phyloP scores from a whole-genome alignment of 2,888 invertebrate species.

The Phymatocera aterrima region DNA sequence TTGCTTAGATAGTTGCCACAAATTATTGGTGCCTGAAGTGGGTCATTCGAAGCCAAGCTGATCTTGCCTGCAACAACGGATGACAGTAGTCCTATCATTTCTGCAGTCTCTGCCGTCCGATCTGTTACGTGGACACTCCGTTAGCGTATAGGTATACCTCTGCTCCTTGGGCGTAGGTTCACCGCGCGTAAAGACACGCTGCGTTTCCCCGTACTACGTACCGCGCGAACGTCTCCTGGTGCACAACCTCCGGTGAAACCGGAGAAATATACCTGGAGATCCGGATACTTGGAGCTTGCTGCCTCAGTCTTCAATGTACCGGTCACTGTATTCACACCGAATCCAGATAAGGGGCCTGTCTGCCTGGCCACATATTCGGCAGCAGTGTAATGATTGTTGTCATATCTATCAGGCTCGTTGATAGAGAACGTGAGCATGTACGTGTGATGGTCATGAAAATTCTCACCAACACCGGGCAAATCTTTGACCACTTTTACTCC shows the following conservation, averaged over 20 bases:
- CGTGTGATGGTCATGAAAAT: too few species aligned
- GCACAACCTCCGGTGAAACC: slow-evolving; percentile 80
- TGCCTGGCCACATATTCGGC: too few species aligned
- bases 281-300: slow-evolving; percentile 80
- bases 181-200: slow-evolving; percentile 70
- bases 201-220: slow-evolving; percentile 66
- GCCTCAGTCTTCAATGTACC: slow-evolving; percentile 79
- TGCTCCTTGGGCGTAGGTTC: slow-evolving; percentile 80
- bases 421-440: too few species aligned
- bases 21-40: slow-evolving; percentile 82
- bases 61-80: slow-evolving; percentile 73
- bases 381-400: too few species aligned
- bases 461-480: too few species aligned
- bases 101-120: too few species aligned
- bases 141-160: too few species aligned
- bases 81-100: too few species aligned
- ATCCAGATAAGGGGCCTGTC: too few species aligned
- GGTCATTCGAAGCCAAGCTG: slow-evolving; percentile 81
- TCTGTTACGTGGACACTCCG: too few species aligned
- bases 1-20: slow-evolving; percentile 86
- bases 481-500: too few species aligned
- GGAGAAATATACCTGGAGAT: slow-evolving; percentile 82
- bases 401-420: too few species aligned
- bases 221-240: slow-evolving; percentile 75
- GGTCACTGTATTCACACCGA: slow-evolving; percentile 64